phyloP scores from a whole-genome alignment of 1,140 invertebrate species.

The Myzus persicae region DNA sequence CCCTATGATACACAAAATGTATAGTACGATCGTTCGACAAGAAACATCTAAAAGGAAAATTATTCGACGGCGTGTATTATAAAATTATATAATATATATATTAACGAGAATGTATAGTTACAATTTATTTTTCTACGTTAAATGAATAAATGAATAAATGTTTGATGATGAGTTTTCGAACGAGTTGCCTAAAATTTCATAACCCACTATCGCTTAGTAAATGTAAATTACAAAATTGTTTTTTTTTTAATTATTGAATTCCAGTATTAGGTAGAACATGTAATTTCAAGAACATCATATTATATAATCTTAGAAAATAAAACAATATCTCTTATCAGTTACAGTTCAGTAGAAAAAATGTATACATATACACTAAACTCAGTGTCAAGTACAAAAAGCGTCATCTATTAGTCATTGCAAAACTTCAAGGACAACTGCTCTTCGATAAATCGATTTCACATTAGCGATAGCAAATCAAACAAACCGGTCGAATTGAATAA shows the following conservation, averaged over 20 bases:
- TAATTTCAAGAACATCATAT: background rate
- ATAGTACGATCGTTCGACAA: background rate
- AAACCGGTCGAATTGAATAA: slow-evolving; percentile 27
- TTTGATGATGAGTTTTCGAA: background rate
- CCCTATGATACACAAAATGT: background rate
- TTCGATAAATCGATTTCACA: slow-evolving; percentile 23
- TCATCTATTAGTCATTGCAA: slow-evolving; percentile 39
- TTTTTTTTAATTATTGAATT: too few relatives aligned
- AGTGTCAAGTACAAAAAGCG: background rate
- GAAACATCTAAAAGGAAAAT: background rate
- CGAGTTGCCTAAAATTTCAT: background rate
- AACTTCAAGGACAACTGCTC: slow-evolving; percentile 18
- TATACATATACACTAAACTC: background rate
- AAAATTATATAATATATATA: background rate
- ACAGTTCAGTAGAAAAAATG: background rate
- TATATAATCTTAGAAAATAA: background rate
- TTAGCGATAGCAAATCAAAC: slow-evolving; percentile 30
- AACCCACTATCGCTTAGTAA: background rate
- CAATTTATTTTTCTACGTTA: background rate
- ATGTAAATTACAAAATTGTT: background rate
- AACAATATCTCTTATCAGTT: background rate
- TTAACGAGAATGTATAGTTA: background rate
- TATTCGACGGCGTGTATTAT: background rate
- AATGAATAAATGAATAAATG: background rate
- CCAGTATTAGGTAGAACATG: background rate